These are phyloP conservation scores for Sarcophaga bullata DNA, from an alignment of 1,140 invertebrate species.

Conservation along the genomic window DNA sequence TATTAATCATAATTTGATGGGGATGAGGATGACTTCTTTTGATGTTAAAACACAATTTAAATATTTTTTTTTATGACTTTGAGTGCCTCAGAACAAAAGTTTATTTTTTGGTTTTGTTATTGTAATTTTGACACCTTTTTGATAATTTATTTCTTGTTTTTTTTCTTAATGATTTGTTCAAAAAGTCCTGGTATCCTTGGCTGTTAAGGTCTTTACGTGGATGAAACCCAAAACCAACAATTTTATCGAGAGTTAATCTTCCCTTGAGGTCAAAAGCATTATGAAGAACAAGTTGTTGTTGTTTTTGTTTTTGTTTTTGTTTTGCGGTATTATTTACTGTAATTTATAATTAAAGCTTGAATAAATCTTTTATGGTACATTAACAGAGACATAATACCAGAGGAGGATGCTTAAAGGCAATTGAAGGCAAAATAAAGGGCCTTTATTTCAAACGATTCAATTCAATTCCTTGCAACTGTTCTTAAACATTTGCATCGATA, in stretches of 20 bases:
- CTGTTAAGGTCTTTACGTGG: background rate
- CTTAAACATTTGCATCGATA: too few species aligned
- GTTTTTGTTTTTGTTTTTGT: background rate
- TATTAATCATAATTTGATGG: too few species aligned
- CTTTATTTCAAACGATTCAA: background rate
- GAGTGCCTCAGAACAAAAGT: background rate
- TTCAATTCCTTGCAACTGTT: too few species aligned
- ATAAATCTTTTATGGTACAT: conserved; percentile 8
- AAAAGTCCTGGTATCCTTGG: background rate
- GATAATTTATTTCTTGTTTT: background rate
- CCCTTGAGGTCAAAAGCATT: background rate
- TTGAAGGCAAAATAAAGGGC: background rate
- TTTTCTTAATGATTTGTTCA: background rate
- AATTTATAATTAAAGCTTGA: background rate
- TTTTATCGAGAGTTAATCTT: background rate
- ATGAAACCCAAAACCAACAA: background rate
- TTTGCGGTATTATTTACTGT: background rate
- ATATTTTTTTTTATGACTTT: too few species aligned
- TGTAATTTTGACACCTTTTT: conserved; percentile 3
- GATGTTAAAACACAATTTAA: too few species aligned
- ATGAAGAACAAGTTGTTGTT: too few species aligned
- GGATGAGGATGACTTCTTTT: too few species aligned
- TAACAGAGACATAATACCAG: background rate
- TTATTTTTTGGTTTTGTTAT: background rate
- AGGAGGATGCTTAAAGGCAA: background rate